Evolutionary conservation across 2,888 invertebrate genomes (phyloP).

Genomic region (Pediacus dermestoides): DNA sequence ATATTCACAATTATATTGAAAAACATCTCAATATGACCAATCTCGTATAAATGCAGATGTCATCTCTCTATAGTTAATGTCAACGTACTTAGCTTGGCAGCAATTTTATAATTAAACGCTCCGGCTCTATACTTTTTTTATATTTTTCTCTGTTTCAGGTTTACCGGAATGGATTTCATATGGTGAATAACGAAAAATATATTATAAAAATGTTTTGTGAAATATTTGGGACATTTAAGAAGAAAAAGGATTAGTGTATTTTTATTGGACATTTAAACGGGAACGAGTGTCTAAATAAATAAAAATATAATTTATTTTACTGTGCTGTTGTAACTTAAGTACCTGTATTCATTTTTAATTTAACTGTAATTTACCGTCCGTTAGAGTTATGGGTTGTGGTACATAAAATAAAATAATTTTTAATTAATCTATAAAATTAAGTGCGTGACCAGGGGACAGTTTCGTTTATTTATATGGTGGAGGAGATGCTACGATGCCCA

Average conservation of each 20-base stretch:
- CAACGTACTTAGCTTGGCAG: no score
- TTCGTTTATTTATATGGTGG: conserved; percentile 8
- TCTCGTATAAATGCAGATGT: conserved; percentile 28
- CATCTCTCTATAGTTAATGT: no score
- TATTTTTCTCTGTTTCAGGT: no score
- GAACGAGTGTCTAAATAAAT: no score
- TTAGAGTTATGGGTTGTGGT: conserved; percentile 2
- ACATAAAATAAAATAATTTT: conserved; percentile 2
- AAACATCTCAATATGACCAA: conserved; percentile 17
- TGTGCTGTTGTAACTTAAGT: no score
- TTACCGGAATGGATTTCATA: conserved; percentile 14
- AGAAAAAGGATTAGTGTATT: conserved; percentile 39
- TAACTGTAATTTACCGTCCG: not conserved
- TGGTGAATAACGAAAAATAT: conserved; percentile 8
- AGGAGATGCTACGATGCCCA: conserved; percentile 49
- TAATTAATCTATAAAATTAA: not conserved
- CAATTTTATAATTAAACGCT: no score
- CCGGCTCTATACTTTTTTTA: no score
- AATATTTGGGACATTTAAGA: conserved; percentile 43
- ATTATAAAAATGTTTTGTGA: conserved; percentile 40
- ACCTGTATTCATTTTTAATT: not conserved
- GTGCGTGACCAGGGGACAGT: not conserved
- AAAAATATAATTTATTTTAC: no score
- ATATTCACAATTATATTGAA: no score
- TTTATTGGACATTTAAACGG: no score